These are phyloP conservation scores for Drosophila bipectinata DNA, from an alignment of 1,140 invertebrate species.

Conservation along the genomic window DNA sequence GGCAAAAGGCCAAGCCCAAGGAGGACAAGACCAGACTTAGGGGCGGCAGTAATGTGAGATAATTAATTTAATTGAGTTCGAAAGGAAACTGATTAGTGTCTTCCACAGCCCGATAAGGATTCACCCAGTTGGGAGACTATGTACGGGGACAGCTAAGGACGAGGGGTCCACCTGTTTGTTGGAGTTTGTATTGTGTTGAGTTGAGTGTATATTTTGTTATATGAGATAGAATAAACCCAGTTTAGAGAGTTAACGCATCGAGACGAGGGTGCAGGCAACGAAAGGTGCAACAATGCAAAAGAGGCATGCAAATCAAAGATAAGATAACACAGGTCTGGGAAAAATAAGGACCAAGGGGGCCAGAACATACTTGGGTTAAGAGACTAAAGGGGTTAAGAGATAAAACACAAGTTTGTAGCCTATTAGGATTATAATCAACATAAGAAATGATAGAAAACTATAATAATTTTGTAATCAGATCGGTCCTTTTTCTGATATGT, in stretches of 20 bases:
- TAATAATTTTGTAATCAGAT: no score
- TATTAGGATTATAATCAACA: no score
- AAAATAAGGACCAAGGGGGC: background rate
- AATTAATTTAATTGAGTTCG: background rate
- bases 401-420: no score
- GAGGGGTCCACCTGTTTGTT: background rate
- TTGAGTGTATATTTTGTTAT: constrained; percentile 35
- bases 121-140: constrained; percentile 57
- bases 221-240: constrained; percentile 12
- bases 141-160: constrained; percentile 43
- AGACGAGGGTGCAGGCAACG: constrained; percentile 18
- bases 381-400: background rate
- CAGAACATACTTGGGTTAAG: background rate
- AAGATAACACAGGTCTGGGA: constrained; percentile 9
- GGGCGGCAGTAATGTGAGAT: constrained; percentile 17
- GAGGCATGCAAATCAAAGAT: constrained; percentile 29
- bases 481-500: background rate
- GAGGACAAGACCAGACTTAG: background rate
- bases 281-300: constrained; percentile 40
- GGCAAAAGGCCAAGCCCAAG: background rate
- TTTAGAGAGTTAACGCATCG: background rate
- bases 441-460: no score
- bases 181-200: background rate
- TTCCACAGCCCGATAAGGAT: constrained; percentile 8
- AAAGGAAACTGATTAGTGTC: background rate